Base-by-base conservation (phyloP, 2,113 vertebrate genomes). In the Nothocercus julius region DNA sequence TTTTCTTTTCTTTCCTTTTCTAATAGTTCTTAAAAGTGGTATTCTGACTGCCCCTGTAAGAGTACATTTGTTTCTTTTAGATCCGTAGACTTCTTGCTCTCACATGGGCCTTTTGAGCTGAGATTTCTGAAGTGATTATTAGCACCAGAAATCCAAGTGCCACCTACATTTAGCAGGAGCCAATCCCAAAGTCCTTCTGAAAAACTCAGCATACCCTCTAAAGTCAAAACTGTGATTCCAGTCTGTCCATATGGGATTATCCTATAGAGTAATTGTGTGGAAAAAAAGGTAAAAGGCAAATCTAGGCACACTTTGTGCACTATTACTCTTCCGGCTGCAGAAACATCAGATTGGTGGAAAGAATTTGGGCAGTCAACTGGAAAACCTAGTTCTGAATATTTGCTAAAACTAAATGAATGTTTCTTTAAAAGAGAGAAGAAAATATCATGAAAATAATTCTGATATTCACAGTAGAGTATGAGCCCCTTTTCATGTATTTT, bases 341-440 rank as follows among this genome's bases (percentile, higher is more conserved):
- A 88, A 90, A 44, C 44, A 13, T 66, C 66, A 40, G 47, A 76
- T 5, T 27, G 17, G 47, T 36, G 38, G 32, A 94, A 91, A 81
- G 38, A 85, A 82, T 68, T 86, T 73, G 36, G 32, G 13, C 38
- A 90, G 47, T 12, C 47, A 45, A 28, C 4, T 85, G 49, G 62
- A 92, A 96, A 95, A 88, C 30, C 47, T 61, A 75, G 42, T 90
- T 38, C 16, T 67, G 42, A 44, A n/a, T 81, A 54, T 84, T 93
- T 66, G 72, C n/a, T 84, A 49, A 64, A 89, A 93, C 68, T 32
- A 86, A 90, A 64, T 68, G 2, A 64, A 82, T 84, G 3, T 12
- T 8, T 72, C 14, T 88, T 89, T 61, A 49, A 51, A 18, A 85
- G 49, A 44, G 22, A 83, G 49, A 54, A 73, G 5, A 58, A 87